Evolutionary conservation across 2,113 vertebrate species (phyloP), one percentile per base, ranked within the genome.

Genomic region (Corydoras sp.): DNA sequence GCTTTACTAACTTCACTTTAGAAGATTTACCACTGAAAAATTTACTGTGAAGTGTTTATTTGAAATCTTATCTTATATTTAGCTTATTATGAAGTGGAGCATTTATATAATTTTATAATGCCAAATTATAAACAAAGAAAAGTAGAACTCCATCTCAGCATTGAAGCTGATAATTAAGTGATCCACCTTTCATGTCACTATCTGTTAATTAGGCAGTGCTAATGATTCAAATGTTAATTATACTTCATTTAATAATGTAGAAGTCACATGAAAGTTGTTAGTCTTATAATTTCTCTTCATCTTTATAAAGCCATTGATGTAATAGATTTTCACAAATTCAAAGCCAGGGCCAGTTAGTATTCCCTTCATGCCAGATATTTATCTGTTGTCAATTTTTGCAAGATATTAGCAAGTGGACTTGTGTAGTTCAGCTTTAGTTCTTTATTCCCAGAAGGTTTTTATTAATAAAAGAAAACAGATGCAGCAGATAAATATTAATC

Each of bases 401-500:
- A 72, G 62, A 54, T 50, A 68, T 73, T 53, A 72, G 58, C 43
- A 43, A 43, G 49, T 58, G 55, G 68, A 78, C 58, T 69, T 72
- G 53, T 64, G 70, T 65, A 54, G 7, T 13, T 71, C 50, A 73
- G 54, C 68, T 18, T 68, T 60, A 65, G 51, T 54, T 30, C 24
- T 15, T 49, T 67, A 58, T 55, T 65, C 14, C 9, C 18, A 24
- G 18, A 24, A 24, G 18, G 18, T 56, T 29, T 54, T 69, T 61
- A 78, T 78, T 78, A 73, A 75, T 72, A 72, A 61, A 10, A 62
- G 24, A 24, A 13, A 60, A 60, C 62, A 74, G 65, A 72, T 75
- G 69, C 70, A 50, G 58, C 53, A 70, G 69, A 71, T 74, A 69
- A 78, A 68, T 58, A 71, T 30, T 69, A 62, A 63, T 71, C 60